Conservation (phyloP, 2,888 invertebrate species). For the Microctonus aethiopoides region DNA sequence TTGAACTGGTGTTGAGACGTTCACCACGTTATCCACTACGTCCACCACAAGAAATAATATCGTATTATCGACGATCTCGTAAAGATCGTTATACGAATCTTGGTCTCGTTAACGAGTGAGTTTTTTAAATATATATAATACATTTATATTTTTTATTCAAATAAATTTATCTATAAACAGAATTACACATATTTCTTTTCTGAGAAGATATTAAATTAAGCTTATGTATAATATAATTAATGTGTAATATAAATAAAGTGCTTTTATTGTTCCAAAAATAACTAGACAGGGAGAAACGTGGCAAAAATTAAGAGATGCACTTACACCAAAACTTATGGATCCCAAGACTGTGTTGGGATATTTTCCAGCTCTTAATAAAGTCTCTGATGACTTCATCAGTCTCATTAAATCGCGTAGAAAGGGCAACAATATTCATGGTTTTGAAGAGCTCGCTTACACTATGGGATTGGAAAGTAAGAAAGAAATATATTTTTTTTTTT, state of each 20-base stretch:
- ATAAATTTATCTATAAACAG: no score
- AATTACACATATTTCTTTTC: no score
- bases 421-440: conserved; percentile 65
- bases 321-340: conserved; percentile 82
- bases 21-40: conserved; percentile 81
- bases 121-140: conserved; percentile 31
- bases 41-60: conserved; percentile 85
- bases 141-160: no score
- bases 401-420: conserved; percentile 72
- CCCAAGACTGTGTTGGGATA: conserved; percentile 80
- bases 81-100: conserved; percentile 85
- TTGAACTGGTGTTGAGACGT: conserved; percentile 80
- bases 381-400: conserved; percentile 82
- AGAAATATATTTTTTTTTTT: neutral
- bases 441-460: conserved; percentile 81
- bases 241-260: no score
- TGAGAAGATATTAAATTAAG: conserved; percentile 16
- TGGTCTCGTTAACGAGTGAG: conserved; percentile 87
- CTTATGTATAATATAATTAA: conserved; percentile 33
- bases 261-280: neutral
- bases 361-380: conserved; percentile 78
- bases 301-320: conserved; percentile 77
- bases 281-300: conserved; percentile 81
- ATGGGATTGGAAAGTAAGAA: conserved; percentile 83
- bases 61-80: conserved; percentile 77